Evolutionary conservation across 2,113 vertebrate genomes (phyloP), one percentile per base, ranked within the genome.

Genomic region (Archilochus colubris): DNA sequence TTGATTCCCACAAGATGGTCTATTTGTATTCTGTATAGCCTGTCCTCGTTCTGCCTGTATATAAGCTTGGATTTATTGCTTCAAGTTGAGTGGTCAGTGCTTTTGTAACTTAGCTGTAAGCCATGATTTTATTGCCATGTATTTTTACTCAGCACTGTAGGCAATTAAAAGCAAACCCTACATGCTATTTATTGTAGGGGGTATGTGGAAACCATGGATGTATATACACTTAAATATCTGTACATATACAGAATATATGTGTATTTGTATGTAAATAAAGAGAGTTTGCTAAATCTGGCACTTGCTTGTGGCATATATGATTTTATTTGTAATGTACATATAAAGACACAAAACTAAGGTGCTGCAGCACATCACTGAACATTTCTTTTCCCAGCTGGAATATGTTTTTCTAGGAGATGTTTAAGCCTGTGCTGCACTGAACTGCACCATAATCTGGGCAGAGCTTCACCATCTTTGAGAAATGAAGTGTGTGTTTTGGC

Each of bases 231-330:
- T 96, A 94, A 94, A 96, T 91, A 96, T 90, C 91, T 98, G 96
- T 97, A 98, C 97, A 98, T 89, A 96, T 66, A 92, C 94, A 94
- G 93, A 82, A 94, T 68, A 77, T 92, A 93, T 78, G 94, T 94
- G 95, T 97, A 96, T 97, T 97, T 94, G 91, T 94, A 95, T 98
- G 98, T 98, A 98, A 98, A 98, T 98, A 98, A 98, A 98, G 94
- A 94, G 38, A 96, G 91, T 98, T 98, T 98, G 94, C 95, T 98
- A 98, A 97, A 97, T 97, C 97, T 97, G 95, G 96, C 96, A 96
- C 91, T 95, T 88, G 95, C 82, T 70, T 86, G 75, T 33, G 64
- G 74, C 36, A 84, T 54, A 8, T 46, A 79, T 91, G n/a, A 53
- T 96, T 28, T 28, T 21, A 75, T 82, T 61, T 63, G 28, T 18